Base-by-base conservation (phyloP, 2,888 invertebrate genomes). In the Standfussiana lucernea region DNA sequence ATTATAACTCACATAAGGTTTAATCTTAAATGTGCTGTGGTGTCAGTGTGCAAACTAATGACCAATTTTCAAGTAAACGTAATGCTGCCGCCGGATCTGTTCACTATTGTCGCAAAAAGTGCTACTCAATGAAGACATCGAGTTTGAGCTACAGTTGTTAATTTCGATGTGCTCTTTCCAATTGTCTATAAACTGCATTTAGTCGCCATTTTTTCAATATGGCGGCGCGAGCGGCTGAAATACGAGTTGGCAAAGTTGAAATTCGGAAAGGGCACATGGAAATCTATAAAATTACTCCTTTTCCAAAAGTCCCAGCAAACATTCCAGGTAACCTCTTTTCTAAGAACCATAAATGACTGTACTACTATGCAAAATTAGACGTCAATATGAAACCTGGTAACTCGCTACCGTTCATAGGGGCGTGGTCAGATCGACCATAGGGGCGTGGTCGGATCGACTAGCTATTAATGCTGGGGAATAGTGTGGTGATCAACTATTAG, bases 1-100 rank as follows among this genome's bases (percentile, higher is more conserved):
- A 88, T 85, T 86, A 86, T 79, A 80, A 76, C 56, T 72, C n/a
- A 62, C 37, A 67, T 71, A 77, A 71, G 74, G 66, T 32, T 40
- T 59, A 40, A 40, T 72, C 5, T 65, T 35, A 50, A 56, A 79
- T 64, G 56, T 84, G 71, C 64, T 32, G 62, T 61, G 28, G 64
- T 84, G 69, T 40, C 32, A 62, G 24, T 70, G 81, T 80, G 70
- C 72, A 67, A 77, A 32, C 32, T 50, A n/a, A 50, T 32, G 59
- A 75, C 3, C 24, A 61, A 79, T 47, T 50, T 80, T 67, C 10
- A 53, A 80, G 50, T 50, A 61, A 72, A 15, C 7, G 50, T 65
- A 18, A 40, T 42, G 67, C 35, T 84, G n/a, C 47, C 35, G 68
- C 59, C 59, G 50, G 72, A 62, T 21, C 64, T 72, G 53, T 6